Base-by-base conservation (phyloP, 2,797 vertebrate genomes). In the Acridotheres tristis region DNA sequence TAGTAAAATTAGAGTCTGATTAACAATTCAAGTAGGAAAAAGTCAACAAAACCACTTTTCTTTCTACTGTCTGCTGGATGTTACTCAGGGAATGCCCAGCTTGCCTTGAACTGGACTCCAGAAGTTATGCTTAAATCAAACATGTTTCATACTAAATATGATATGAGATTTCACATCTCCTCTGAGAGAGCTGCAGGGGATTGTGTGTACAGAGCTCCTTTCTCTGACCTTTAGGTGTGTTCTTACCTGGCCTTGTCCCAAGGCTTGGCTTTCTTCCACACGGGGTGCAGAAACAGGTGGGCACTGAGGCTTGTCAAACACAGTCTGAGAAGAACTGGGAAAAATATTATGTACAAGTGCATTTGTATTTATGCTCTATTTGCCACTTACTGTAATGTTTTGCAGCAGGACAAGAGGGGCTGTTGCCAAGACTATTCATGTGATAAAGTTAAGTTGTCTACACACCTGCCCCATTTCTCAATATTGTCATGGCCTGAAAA, bases 241-340 rank as follows among this genome's bases (percentile, higher is more conserved):
- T 88, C 61, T 76, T 71, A 97, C 95, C 95, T 96, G 96, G 82
- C 88, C 79, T 47, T 87, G 79, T 65, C 90, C 91, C 94, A 81
- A 0, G 68, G 30, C 48, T 72, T 87, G 95, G 82, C 72, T 83
- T 77, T 82, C 82, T 65, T 94, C 94, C 92, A 86, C 1, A 25
- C 3, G 54, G 54, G 72, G 88, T 51, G n/a, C 67, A 93, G 88
- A 25, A 90, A 53, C 67, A 84, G 91, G 86, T 59, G 82, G 94
- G 62, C 61, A 76, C 48, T 55, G 87, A 80, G 90, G 32, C 13
- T 57, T 73, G 88, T 42, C 68, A 83, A 88, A 58, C 42, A 81
- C 51, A 66, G 40, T 21, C 43, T 71, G 93, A 94, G 59, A 67
- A 18, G 74, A 88, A 50, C 97, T 96, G 38, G 25, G 55, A 55